Evolutionary conservation across 2,113 vertebrate genomes (phyloP), one percentile per base, ranked within the genome.

Genomic region (Syngnathoides biaculeatus): DNA sequence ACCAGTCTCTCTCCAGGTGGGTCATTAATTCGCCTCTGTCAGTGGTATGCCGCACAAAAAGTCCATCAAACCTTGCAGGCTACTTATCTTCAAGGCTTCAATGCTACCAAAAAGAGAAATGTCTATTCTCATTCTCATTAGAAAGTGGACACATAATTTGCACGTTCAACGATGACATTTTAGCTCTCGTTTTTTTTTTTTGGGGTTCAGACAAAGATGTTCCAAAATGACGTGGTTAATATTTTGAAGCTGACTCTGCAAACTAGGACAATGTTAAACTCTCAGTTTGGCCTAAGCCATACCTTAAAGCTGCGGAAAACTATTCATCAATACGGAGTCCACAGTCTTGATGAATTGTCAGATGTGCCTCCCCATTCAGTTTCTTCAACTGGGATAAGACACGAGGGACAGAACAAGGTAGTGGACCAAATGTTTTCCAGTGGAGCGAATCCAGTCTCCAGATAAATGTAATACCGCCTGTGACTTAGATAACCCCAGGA

Each of bases 11-110:
- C 87, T 79, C 82, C 55, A 61, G 88, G 83, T 84, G 82, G 79
- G 84, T 87, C 81, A 89, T 90, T 90, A 84, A 88, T 89, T 87
- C 83, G 78, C 77, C 74, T 84, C 78, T 74, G 84, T 83, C 86
- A 87, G 84, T 84, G 65, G 69, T 74, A 63, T 84, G 86, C 73
- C 76, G 80, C 82, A 87, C 79, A 85, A 86, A 86, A 86, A 86
- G 71, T 78, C 79, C 74, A 82, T 86, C 83, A 85, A 80, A 86
- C 89, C 78, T 65, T 79, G 64, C 60, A 66, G 60, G 62, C 71
- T 78, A 65, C 80, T 87, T 80, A 83, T 84, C 82, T 84, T 63
- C 69, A 77, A 22, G 52, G 50, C 50, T 82, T 52, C 47, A 69
- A 39, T 40, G 35, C 11, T 12, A 55, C n/a, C n/a, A n/a, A n/a